Evolutionary conservation across 2,797 vertebrate genomes (phyloP).

Genomic region (Limosa lapponica): DNA sequence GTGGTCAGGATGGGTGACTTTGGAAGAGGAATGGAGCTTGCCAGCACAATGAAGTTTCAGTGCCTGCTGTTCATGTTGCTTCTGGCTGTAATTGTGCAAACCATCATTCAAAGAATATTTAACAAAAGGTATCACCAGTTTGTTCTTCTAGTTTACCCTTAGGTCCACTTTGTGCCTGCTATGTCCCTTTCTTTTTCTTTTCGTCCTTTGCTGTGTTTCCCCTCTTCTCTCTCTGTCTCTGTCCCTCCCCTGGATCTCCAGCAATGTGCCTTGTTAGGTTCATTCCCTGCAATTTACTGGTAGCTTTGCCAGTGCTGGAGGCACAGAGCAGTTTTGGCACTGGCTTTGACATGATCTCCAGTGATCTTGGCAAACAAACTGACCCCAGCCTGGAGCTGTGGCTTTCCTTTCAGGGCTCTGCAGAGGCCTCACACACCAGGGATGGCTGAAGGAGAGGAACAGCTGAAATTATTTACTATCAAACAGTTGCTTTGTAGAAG

Average conservation of each 20-base stretch:
- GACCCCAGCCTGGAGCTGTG: background rate
- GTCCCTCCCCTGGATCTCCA: background rate
- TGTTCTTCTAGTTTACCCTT: background rate
- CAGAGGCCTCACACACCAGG: background rate
- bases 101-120: background rate
- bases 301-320: constrained; percentile 16
- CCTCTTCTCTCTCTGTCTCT: background rate
- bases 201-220: background rate
- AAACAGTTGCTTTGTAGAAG: background rate
- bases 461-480: background rate
- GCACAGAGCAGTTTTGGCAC: background rate
- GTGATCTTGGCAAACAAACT: background rate
- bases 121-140: background rate
- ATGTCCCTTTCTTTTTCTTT: background rate
- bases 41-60: background rate
- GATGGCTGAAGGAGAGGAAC: background rate
- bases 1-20: background rate
- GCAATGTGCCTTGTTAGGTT: background rate
- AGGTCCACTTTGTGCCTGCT: background rate
- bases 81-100: background rate
- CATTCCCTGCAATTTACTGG: background rate
- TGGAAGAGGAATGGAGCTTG: background rate
- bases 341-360: background rate
- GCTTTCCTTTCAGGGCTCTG: background rate
- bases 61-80: background rate